A percentile compares a stretch with the other conserved stretches of the same genome.
phyloP scores from a whole-genome alignment of 2,113 vertebrate species.

The Carassius carassius region DNA sequence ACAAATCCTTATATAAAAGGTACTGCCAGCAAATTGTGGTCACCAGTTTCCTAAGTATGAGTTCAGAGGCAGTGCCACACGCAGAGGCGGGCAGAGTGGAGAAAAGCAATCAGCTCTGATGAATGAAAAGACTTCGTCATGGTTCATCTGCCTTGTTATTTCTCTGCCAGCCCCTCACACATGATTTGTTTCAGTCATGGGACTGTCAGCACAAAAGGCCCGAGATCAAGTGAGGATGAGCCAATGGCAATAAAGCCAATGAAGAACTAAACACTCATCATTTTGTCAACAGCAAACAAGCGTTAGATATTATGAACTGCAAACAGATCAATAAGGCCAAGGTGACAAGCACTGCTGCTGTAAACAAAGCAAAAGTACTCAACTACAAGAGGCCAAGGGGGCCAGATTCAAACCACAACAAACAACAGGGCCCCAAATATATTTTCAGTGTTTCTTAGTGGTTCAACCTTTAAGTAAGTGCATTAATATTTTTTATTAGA shows the following conservation, averaged over 20 bases:
- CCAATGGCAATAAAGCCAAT: not conserved
- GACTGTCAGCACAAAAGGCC: slow-evolving; percentile 9
- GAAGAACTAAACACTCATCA: slow-evolving; percentile 1
- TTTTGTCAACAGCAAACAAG: slow-evolving; percentile 16
- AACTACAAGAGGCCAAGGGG: not conserved
- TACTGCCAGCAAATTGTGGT: not conserved
- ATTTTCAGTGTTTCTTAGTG: not conserved
- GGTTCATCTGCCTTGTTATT: slow-evolving; percentile 39
- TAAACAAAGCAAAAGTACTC: not conserved
- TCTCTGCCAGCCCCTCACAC: slow-evolving; percentile 25
- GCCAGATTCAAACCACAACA: not conserved
- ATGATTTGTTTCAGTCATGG: slow-evolving; percentile 18
- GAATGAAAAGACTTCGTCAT: slow-evolving; percentile 27
- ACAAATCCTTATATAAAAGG: not conserved
- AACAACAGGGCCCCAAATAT: not conserved
- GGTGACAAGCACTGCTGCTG: not conserved
- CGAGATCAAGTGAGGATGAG: slow-evolving; percentile 21
- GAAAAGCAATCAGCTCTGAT: slow-evolving; percentile 10
- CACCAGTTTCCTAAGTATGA: not conserved
- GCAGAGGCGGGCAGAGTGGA: not conserved
- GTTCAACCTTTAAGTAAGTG: not conserved
- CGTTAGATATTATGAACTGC: slow-evolving; percentile 32
- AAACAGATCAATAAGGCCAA: slow-evolving; percentile 4
- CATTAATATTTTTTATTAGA: not conserved
- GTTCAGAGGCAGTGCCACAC: not conserved